Conservation (phyloP, 2,113 vertebrate genomes). For the Microcebus ravelobensis region DNA sequence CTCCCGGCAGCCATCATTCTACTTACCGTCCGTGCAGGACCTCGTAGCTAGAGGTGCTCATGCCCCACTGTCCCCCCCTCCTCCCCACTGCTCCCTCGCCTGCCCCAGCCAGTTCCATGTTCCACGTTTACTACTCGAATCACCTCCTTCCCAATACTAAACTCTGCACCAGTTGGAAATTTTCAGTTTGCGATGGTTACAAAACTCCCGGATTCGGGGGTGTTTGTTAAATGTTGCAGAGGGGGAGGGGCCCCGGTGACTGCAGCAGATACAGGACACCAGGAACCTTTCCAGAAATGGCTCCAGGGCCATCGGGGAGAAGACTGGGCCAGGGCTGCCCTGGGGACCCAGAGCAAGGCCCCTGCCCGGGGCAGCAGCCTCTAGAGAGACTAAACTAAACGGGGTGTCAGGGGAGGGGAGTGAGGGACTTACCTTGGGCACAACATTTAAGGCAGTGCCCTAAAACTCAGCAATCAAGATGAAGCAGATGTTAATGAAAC, state of each 20-base stretch:
- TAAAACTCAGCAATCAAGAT: background rate
- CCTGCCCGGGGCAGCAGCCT: background rate
- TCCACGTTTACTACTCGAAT: background rate
- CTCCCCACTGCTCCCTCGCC: background rate
- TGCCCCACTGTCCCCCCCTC: accelerated
- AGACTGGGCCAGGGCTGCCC: background rate
- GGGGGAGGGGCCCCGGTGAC: background rate
- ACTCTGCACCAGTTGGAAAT: background rate
- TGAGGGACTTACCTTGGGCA: background rate
- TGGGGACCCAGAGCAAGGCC: background rate
- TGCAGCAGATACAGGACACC: background rate
- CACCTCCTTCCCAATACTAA: background rate
- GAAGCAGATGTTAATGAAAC: background rate
- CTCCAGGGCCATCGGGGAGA: background rate
- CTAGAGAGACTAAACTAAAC: background rate
- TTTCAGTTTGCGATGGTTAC: background rate
- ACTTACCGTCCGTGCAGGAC: background rate
- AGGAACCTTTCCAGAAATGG: background rate
- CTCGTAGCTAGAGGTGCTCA: too few species aligned
- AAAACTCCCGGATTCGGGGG: background rate
- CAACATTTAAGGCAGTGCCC: background rate
- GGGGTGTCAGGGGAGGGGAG: background rate
- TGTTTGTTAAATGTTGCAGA: background rate
- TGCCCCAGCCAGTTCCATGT: background rate
- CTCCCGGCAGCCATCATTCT: background rate